Evolutionary conservation across 2,888 invertebrate species (phyloP), one percentile per base, ranked within the genome.

Genomic region (Maniola hyperantus): DNA sequence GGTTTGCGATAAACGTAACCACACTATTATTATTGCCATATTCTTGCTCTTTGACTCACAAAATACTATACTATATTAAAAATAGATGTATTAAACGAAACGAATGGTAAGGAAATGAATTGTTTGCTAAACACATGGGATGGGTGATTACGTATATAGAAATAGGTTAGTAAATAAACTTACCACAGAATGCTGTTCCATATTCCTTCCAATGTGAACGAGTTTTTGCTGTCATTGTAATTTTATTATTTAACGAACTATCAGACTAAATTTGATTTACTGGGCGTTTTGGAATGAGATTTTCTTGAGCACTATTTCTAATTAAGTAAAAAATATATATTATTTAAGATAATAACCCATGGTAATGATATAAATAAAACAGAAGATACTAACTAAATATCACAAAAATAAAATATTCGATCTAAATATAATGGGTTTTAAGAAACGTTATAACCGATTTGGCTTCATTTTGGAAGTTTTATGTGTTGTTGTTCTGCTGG

Each of bases 201-300:
- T 93, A 93, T 90, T 93, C 93, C 88, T 92, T 93, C 92, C 91
- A 92, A 87, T 93, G 92, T 82, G 92, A 91, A 83, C 90, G 90
- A 86, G 90, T 87, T 87, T 89, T 91, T 81, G 90, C 87, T 83
- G 92, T 90, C 92, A 92, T 92, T 83, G 85, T 77, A 81, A 83
- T 78, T 82, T 80, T 46, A 80, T 82, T 78, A 71, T 73, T 69
- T 70, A 73, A 71, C 76, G 76, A 76, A 75, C 80, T 83, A 81
- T 79, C 74, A 79, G 78, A 81, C 79, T 77, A 81, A 80, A 77
- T 79, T 81, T 75, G 66, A 74, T 77, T 82, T 83, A 87, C 82
- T 85, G 86, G 85, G 83, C 72, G 83, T 82, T 87, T 88, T 91
- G 92, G 92, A 92, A 92, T 92, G 92, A 92, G 90, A 90, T 90